phyloP scores from a whole-genome alignment of 2,888 invertebrate genomes.

The Melipona bicolor region DNA sequence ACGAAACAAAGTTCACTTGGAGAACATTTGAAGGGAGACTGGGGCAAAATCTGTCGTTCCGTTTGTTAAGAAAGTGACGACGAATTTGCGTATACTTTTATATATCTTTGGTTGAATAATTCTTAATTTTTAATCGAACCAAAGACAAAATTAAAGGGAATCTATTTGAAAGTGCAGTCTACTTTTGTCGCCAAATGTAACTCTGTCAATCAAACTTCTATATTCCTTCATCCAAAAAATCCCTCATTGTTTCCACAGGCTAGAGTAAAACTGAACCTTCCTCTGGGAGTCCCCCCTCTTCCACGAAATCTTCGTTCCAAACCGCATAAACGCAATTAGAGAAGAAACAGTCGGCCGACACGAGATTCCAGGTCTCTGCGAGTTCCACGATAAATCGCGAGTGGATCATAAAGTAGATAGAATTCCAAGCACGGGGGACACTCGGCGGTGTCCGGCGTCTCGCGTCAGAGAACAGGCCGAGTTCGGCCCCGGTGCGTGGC shows the following conservation, averaged over 20 bases:
- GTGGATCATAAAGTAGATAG: constrained; percentile 40
- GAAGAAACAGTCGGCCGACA: neutral
- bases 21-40: neutral
- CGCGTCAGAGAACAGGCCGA: constrained; percentile 16
- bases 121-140: neutral
- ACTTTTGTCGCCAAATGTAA: neutral
- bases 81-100: no score
- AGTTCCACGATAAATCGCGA: constrained; percentile 29
- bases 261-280: neutral
- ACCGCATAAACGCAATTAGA: constrained; percentile 4
- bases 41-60: neutral
- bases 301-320: neutral
- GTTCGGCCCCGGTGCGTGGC: constrained; percentile 6
- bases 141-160: neutral
- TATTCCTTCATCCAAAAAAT: neutral
- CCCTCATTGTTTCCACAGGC: neutral
- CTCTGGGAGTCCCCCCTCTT: no score
- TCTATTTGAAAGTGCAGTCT: neutral
- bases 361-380: constrained; percentile 13
- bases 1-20: constrained; percentile 12
- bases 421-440: neutral
- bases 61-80: neutral
- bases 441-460: neutral
- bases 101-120: neutral
- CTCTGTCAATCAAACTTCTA: no score